Base-by-base conservation (phyloP, 2,113 vertebrate species). In the Callocephalon fimbriatum region DNA sequence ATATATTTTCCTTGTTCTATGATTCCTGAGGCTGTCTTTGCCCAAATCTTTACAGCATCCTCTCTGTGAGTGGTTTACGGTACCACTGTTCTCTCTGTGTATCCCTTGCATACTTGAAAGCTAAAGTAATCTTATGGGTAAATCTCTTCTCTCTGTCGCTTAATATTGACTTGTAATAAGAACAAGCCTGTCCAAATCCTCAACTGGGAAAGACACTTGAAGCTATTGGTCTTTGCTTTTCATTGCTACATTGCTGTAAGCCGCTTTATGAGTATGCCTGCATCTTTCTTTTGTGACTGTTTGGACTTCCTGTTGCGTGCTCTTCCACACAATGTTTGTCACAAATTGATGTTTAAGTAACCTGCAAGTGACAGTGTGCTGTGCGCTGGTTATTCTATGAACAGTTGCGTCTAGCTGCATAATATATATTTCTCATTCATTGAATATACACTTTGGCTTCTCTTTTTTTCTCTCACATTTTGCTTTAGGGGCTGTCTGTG, bases 381-480 rank as follows among this genome's bases (percentile, higher is more conserved):
- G 19, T 9, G 7, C 1, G 0, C 47, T 79, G 35, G 9, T 59
- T 63, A 9, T 31, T 72, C 15, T 66, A 1, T 23, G 22, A 83
- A 32, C 40, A 59, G 23, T 4, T 75, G 61, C 8, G 5, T 84
- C 38, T 88, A 45, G 17, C n/a, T 86, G 37, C 1, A 0, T 40
- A 21, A 26, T 44, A 1, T 4, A 4, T 35, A 2, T 65, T 93
- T 94, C 3, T 5, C 1, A 2, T 47, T 75, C 16, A 13, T 9
- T 42, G 14, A 67, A 38, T 67, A 47, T 14, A 29, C 3, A 3
- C 4, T 67, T 75, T 47, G 13, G 19, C 32, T 40, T 27, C 15
- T 9, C 8, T 3, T 1, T 2, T 13, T 1, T 3, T 7, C 8
- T 5, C 2, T 1, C 15, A 2, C 2, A 0, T 27, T 74, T 85